These are phyloP conservation scores for Falco columbarius DNA, from an alignment of 2,797 vertebrate species.

Conservation along the genomic window DNA sequence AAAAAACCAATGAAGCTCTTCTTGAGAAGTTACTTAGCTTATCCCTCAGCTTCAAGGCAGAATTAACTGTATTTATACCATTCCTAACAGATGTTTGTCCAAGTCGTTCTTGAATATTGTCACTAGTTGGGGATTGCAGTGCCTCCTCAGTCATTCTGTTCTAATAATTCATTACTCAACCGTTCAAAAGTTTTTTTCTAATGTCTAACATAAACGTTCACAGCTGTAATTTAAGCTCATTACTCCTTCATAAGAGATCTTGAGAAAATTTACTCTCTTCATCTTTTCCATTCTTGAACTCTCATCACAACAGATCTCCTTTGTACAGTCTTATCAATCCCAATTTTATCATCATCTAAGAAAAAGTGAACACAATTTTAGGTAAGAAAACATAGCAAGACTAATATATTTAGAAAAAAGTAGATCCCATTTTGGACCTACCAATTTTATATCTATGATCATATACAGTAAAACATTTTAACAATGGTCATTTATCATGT, in stretches of 20 bases:
- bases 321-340: not conserved
- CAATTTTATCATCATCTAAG: not conserved
- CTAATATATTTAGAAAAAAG: constrained; percentile 51
- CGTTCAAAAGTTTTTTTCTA: not conserved
- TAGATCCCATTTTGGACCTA: constrained; percentile 56
- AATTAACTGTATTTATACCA: not conserved
- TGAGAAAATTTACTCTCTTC: not conserved
- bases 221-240: not conserved
- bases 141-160: not conserved
- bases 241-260: not conserved
- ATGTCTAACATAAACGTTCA: not conserved
- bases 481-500: constrained; percentile 72
- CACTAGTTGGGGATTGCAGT: not conserved
- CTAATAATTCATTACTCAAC: not conserved
- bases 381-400: constrained; percentile 52
- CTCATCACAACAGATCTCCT: not conserved
- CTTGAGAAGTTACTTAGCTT: not conserved
- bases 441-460: constrained; percentile 59
- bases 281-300: not conserved
- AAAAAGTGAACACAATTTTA: not conserved
- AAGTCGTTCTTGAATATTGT: not conserved
- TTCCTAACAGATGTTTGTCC: not conserved
- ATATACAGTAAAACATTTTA: constrained; percentile 66
- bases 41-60: not conserved
- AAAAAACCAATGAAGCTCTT: not conserved